These are phyloP conservation scores for Synanthedon vespiformis DNA, from an alignment of 2,888 invertebrate genomes.

Conservation along the genomic window DNA sequence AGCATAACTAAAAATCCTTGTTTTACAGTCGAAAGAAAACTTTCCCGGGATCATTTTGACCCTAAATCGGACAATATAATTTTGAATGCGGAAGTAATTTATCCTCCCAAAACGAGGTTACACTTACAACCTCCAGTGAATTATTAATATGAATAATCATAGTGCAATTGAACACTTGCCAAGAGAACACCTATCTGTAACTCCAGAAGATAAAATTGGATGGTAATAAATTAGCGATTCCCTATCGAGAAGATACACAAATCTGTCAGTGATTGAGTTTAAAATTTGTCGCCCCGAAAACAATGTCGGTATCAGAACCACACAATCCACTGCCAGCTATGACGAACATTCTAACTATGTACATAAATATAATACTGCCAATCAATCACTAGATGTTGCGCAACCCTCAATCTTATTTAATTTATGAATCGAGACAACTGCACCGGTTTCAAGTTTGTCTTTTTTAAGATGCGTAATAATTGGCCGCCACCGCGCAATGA, in stretches of 20 bases:
- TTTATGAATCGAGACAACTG: conserved; percentile 36
- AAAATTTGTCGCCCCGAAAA: conserved; percentile 38
- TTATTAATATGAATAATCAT: no score
- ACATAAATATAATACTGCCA: conserved; percentile 38
- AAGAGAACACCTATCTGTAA: background rate
- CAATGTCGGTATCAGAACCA: conserved; percentile 27
- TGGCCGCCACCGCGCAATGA: conserved; percentile 20
- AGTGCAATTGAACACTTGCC: background rate
- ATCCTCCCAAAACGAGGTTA: no score
- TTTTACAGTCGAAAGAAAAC: background rate
- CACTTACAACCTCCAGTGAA: no score
- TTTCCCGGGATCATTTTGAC: no score
- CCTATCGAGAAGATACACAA: background rate
- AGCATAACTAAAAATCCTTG: background rate
- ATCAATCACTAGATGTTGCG: conserved; percentile 47
- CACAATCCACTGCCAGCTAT: conserved; percentile 32
- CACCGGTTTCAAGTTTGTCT: conserved; percentile 23
- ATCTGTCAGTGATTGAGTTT: background rate
- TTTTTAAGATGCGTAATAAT: conserved; percentile 18
- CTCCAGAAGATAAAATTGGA: background rate
- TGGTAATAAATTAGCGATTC: background rate
- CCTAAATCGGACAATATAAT: no score
- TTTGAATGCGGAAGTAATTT: no score
- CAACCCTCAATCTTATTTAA: conserved; percentile 39
- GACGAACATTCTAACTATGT: conserved; percentile 37